Conservation (phyloP, 2,797 vertebrate genomes). For the Sebastes paucispinis region DNA sequence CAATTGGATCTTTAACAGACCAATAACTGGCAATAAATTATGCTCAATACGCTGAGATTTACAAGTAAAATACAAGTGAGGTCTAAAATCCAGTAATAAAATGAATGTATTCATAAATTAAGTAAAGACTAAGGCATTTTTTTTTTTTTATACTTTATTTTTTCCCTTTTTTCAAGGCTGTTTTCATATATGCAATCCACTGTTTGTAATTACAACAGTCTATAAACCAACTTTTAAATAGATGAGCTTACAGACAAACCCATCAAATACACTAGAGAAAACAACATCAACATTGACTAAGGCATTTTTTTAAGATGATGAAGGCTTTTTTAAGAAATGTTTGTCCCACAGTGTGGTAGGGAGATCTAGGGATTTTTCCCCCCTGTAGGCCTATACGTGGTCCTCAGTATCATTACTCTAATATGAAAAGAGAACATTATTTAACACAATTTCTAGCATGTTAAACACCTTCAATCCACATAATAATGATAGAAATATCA, state of each 20-base stretch:
- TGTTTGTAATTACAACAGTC: no score
- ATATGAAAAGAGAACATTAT: neutral
- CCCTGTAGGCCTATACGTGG: neutral
- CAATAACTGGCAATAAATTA: neutral
- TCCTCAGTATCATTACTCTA: neutral
- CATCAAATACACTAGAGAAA: no score
- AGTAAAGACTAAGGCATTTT: neutral
- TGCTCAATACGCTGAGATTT: neutral
- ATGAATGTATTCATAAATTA: neutral
- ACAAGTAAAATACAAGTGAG: neutral
- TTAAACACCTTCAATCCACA: neutral
- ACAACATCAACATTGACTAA: neutral
- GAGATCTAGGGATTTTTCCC: neutral
- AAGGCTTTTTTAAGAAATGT: neutral
- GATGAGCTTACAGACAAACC: no score
- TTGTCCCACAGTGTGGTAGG: neutral
- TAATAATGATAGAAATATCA: neutral
- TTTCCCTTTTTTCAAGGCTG: no score
- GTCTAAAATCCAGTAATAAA: neutral
- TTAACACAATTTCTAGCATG: neutral
- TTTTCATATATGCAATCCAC: no score
- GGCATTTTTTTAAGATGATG: neutral
- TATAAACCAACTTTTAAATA: no score
- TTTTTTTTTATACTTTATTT: no score
- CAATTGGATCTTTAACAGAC: neutral